Conservation (phyloP, 2,888 invertebrate genomes). For the Amblyteles armatorius region DNA sequence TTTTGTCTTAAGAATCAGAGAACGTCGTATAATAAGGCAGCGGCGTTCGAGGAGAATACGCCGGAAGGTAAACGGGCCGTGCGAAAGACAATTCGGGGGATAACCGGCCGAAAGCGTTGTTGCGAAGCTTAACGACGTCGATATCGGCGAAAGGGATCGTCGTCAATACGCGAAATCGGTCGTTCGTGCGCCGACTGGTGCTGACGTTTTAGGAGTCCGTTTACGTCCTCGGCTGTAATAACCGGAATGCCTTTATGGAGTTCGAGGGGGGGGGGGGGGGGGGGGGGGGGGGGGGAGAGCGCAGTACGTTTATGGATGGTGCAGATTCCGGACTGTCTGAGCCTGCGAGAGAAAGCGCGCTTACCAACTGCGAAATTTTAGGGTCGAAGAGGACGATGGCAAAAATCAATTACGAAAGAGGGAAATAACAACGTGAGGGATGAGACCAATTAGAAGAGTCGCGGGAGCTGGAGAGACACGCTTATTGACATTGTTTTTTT, state of each 20-base stretch:
- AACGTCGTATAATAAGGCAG: conserved; percentile 7
- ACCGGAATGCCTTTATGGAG: conserved; percentile 50
- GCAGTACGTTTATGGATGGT: conserved; percentile 32
- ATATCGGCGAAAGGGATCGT: conserved; percentile 21
- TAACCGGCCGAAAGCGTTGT: conserved; percentile 23
- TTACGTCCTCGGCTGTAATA: conserved; percentile 49
- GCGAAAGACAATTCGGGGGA: conserved; percentile 2
- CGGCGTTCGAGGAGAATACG: conserved; percentile 20
- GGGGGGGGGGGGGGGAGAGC: conserved; percentile 10
- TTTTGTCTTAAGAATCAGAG: conserved; percentile 9
- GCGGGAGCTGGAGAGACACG: conserved; percentile 13
- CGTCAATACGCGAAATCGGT: conserved; percentile 25
- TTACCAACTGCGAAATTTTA: no score
- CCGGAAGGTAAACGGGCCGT: conserved; percentile 15
- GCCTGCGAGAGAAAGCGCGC: background rate
- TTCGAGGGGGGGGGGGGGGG: conserved; percentile 11
- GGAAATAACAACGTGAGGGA: background rate
- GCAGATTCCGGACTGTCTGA: conserved; percentile 14
- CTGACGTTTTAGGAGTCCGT: conserved; percentile 32
- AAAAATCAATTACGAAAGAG: background rate
- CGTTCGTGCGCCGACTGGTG: conserved; percentile 30
- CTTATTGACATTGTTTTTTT: background rate
- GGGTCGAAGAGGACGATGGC: background rate
- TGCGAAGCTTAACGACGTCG: conserved; percentile 11
- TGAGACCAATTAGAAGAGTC: conserved; percentile 20